These are phyloP conservation scores for Microplitis manilae DNA, from an alignment of 2,888 invertebrate genomes.

Conservation along the genomic window DNA sequence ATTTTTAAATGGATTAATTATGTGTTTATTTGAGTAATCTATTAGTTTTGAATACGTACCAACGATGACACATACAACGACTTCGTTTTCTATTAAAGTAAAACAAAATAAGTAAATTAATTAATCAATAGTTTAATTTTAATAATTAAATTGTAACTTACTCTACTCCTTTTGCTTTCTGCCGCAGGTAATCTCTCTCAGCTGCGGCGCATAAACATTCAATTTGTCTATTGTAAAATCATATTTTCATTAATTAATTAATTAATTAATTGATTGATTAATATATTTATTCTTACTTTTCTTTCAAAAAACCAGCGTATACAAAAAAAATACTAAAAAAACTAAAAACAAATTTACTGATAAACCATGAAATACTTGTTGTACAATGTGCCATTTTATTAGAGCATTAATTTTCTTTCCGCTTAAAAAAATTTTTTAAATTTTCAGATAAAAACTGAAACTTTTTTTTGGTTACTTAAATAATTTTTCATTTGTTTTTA, in stretches of 20 bases:
- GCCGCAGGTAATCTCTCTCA: slow-evolving; percentile 33
- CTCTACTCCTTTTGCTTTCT: slow-evolving; percentile 45
- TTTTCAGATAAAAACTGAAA: neutral
- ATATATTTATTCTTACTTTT: slow-evolving; percentile 54
- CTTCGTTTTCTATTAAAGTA: neutral
- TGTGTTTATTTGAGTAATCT: neutral
- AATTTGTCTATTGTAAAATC: slow-evolving; percentile 38
- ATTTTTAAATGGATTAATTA: slow-evolving; percentile 9
- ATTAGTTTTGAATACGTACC: slow-evolving; percentile 17
- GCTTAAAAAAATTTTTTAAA: neutral
- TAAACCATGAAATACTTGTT: slow-evolving; percentile 58
- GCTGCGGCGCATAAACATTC: slow-evolving; percentile 47
- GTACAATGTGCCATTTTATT: slow-evolving; percentile 60
- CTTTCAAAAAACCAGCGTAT: slow-evolving; percentile 59
- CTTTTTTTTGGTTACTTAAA: neutral
- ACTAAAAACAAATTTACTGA: slow-evolving; percentile 64
- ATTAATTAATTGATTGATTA: slow-evolving; percentile 30
- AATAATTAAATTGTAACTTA: slow-evolving; percentile 49
- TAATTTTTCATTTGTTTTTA: neutral
- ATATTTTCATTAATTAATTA: neutral
- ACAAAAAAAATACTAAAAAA: slow-evolving; percentile 62
- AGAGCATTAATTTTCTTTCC: neutral
- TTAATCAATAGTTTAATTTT: neutral
- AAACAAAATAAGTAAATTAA: neutral
- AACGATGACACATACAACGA: slow-evolving; percentile 20